Conservation (phyloP, 2,797 vertebrate genomes). For the Chelon auratus region DNA sequence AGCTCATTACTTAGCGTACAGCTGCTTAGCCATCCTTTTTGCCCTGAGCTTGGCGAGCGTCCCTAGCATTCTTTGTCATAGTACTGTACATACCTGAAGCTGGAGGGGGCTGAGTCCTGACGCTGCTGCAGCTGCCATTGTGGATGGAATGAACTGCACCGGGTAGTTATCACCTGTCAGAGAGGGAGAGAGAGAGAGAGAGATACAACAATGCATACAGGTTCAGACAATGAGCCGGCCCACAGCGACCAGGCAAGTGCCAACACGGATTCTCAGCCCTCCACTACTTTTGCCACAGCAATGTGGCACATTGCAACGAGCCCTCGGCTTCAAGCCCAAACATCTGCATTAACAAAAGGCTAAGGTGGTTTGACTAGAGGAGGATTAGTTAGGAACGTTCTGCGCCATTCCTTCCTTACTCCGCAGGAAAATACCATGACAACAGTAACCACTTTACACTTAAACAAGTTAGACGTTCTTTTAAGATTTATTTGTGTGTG, state of each 20-base stretch:
- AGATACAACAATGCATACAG: conserved; percentile 93
- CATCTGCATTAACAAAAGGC: conserved; percentile 98
- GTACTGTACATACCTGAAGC: conserved; percentile 98
- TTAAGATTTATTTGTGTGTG: conserved; percentile 21
- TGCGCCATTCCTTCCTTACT: conserved; percentile 54
- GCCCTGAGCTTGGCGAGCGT: conserved; percentile 88
- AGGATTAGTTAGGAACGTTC: conserved; percentile 84
- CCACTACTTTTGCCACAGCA: conserved; percentile 76
- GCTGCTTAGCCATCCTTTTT: conserved; percentile 91
- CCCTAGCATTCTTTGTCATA: conserved; percentile 91
- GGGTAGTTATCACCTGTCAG: conserved; percentile 99
- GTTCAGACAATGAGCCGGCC: conserved; percentile 97
- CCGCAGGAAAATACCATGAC: conserved; percentile 52
- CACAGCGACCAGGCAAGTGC: conserved; percentile 91
- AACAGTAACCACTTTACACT: conserved; percentile 30
- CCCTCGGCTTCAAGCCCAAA: conserved; percentile 90
- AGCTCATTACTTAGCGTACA: conserved; percentile 96
- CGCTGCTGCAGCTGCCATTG: conserved; percentile 99
- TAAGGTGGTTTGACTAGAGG: conserved; percentile 87
- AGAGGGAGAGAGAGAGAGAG: conserved; percentile 67
- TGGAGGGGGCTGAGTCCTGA: conserved; percentile 99
- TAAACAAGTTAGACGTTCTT: conserved; percentile 36
- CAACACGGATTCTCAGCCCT: conserved; percentile 87
- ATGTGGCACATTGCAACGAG: conserved; percentile 80
- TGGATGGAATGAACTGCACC: conserved; percentile 99